These are phyloP conservation scores for Drosophila bipectinata DNA, from an alignment of 1,140 invertebrate species.

Conservation along the genomic window DNA sequence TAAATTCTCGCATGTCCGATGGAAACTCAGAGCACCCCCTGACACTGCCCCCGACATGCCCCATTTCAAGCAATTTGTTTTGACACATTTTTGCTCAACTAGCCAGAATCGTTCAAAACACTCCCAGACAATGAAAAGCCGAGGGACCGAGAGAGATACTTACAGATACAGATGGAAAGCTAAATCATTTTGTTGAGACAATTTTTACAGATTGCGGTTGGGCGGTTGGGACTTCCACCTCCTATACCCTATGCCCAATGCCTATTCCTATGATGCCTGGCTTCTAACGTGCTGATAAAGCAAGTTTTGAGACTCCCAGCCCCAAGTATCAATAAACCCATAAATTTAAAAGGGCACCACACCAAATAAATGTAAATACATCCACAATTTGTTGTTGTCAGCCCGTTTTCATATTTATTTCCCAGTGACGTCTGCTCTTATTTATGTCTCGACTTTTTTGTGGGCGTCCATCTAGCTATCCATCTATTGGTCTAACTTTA, in stretches of 20 bases:
- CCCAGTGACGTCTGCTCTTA: conserved; percentile 30
- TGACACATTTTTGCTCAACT: conserved; percentile 52
- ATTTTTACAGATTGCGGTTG: conserved; percentile 47
- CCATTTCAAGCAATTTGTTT: conserved; percentile 39
- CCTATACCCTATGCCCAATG: neutral
- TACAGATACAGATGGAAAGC: conserved; percentile 19
- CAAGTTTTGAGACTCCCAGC: conserved; percentile 32
- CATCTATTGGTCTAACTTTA: conserved; percentile 23
- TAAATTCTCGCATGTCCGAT: neutral
- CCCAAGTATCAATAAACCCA: conserved; percentile 57
- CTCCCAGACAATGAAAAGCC: conserved; percentile 13
- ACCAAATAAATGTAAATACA: conserved; percentile 47
- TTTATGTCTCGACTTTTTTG: conserved; percentile 44
- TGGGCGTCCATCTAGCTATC: conserved; percentile 48
- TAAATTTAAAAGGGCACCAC: conserved; percentile 46
- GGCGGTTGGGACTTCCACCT: conserved; percentile 15
- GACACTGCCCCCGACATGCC: neutral
- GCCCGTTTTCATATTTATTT: conserved; percentile 54
- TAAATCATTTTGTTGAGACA: conserved; percentile 48
- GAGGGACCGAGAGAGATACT: conserved; percentile 10
- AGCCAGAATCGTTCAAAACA: conserved; percentile 56
- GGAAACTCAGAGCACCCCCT: too few species aligned
- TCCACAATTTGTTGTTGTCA: conserved; percentile 59
- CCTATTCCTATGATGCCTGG: conserved; percentile 8
- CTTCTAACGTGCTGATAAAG: conserved; percentile 47